Percentiles rank a stretch among this genome's conserved stretches.
phyloP scores from a whole-genome alignment of 2,888 invertebrate species.

The Nephrocerus scutellatus region DNA sequence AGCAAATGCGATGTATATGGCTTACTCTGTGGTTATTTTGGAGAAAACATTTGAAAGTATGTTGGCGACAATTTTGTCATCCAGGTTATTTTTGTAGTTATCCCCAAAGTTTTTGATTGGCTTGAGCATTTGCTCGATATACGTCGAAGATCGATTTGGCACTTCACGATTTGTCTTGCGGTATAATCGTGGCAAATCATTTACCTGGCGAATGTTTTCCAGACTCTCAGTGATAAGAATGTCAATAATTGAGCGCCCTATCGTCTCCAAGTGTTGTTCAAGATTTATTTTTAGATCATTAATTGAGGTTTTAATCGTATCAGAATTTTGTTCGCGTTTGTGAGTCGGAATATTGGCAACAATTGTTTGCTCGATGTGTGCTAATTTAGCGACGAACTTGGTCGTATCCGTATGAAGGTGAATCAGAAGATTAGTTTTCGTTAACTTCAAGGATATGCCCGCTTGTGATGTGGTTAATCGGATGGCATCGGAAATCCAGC shows the following conservation, averaged over 20 bases:
- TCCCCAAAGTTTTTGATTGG: conserved; percentile 50
- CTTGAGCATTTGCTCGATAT: conserved; percentile 62
- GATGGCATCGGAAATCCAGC: conserved; percentile 58
- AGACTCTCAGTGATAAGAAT: conserved; percentile 66
- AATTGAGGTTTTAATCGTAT: conserved; percentile 34
- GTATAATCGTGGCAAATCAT: conserved; percentile 88
- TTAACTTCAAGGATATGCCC: conserved; percentile 22
- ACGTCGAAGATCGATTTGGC: conserved; percentile 72
- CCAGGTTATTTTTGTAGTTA: conserved; percentile 41
- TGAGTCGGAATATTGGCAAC: conserved; percentile 49
- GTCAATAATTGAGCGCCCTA: conserved; percentile 66
- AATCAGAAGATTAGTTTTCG: conserved; percentile 31
- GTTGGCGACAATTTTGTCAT: conserved; percentile 31
- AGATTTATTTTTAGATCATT: conserved; percentile 28
- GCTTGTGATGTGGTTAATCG: conserved; percentile 27
- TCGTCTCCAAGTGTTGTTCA: conserved; percentile 24
- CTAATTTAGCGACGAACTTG: conserved; percentile 29
- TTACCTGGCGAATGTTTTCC: conserved; percentile 69
- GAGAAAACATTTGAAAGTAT: conserved; percentile 44
- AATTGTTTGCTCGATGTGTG: conserved; percentile 59
- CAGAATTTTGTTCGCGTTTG: conserved; percentile 19
- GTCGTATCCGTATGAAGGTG: conserved; percentile 34
- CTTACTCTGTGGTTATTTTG: conserved; percentile 54
- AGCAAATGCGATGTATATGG: conserved; percentile 24
- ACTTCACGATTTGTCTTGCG: conserved; percentile 84